A percentile compares a stretch with the other conserved stretches of the same genome.
phyloP scores from a whole-genome alignment of 92 coral and sea anemone genomes.

The Siderastrea siderea region DNA sequence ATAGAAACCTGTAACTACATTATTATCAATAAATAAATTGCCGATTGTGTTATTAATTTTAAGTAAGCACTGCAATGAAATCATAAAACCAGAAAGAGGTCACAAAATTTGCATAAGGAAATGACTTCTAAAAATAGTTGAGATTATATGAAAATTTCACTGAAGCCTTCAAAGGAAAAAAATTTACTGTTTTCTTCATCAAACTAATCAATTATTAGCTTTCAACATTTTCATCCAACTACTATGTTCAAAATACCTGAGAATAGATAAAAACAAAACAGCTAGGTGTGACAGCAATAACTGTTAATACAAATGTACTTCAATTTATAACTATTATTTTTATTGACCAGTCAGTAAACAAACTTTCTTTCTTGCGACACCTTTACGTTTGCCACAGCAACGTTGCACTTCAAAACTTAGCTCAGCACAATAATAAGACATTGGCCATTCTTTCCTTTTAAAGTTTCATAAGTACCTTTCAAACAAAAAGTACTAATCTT shows the following conservation, averaged over 20 bases:
- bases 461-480: too few relatives aligned
- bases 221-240: not conserved
- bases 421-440: too few relatives aligned
- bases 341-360: too few relatives aligned
- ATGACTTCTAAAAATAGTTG: not conserved
- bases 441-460: too few relatives aligned
- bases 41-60: not conserved
- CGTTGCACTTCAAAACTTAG: too few relatives aligned
- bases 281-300: too few relatives aligned
- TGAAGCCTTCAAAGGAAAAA: not conserved
- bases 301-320: too few relatives aligned
- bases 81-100: not conserved
- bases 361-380: too few relatives aligned
- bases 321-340: too few relatives aligned
- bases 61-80: not conserved
- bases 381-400: too few relatives aligned
- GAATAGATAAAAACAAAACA: not conserved
- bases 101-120: not conserved
- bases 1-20: not conserved
- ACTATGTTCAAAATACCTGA: too few relatives aligned
- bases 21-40: slow-evolving; percentile 14
- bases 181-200: not conserved
- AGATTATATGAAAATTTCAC: not conserved
- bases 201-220: not conserved
- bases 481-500: too few relatives aligned